These are phyloP conservation scores for Microcebus jonahi DNA, from an alignment of 2,113 vertebrate genomes.

Conservation along the genomic window DNA sequence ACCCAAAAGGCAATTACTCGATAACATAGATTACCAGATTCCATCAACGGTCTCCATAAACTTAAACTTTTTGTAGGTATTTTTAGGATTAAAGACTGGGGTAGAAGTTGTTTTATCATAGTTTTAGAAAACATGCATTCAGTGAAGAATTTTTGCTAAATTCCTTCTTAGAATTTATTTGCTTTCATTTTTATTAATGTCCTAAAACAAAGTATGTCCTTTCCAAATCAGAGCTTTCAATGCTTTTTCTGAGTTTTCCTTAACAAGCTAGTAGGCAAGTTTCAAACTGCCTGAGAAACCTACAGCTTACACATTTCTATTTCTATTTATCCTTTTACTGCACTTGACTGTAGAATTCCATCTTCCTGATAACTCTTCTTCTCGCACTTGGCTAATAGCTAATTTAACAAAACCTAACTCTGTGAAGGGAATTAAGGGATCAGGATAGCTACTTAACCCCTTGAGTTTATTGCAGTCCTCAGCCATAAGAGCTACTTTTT, in stretches of 20 bases:
- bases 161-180: not conserved
- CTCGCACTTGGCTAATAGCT: not conserved
- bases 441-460: not conserved
- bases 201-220: not conserved
- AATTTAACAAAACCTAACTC: constrained; percentile 34
- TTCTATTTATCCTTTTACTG: not conserved
- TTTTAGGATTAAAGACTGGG: not conserved
- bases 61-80: not conserved
- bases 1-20: not conserved
- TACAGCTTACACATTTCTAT: not conserved
- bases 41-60: not conserved
- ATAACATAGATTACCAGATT: not conserved
- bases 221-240: not conserved
- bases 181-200: not conserved
- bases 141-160: not conserved
- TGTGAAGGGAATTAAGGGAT: not conserved
- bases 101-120: not conserved
- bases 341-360: not conserved
- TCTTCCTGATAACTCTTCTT: not conserved
- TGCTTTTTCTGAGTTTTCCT: not conserved
- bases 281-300: not conserved
- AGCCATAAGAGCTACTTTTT: not conserved
- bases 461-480: not conserved
- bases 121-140: not conserved
- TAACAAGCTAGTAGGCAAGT: not conserved